Base-by-base conservation (phyloP, 2,888 invertebrate genomes). In the Dynastes tityus region DNA sequence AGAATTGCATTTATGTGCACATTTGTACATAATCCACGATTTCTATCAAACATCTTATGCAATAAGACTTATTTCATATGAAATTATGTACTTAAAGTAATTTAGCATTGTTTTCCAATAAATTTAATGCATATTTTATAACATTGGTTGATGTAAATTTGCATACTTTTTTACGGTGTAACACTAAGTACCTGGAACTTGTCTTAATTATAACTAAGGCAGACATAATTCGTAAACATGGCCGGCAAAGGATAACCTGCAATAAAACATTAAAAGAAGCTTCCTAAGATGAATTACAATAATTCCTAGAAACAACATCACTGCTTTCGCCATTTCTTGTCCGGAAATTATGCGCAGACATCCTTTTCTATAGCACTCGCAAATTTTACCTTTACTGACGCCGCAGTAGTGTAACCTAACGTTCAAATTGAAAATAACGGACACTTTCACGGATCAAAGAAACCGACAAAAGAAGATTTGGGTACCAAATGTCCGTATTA, bases 361-460 rank as follows among this genome's bases (percentile, higher is more conserved):
- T 55, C 55, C 53, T 13, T 22, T 55, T 55, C 16, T 55, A 0
- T 16, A 55, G n/a, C n/a, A 55, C 5, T 55, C 5, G 16, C 55
- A 22, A 55, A 55, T 22, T 53, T 53, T 53, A n/a, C 16, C 53
- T 11, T n/a, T 9, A 51, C 51, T 3, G 53, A n/a, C 16, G n/a
- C 16, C 55, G 9, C 22, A 22, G 22, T 22, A 22, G 22, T 22
- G 6, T 16, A 8, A 4, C 22, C 1, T 27, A 55, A 5, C 22
- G 55, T 55, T 55, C 27, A 55, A 22, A 55, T 55, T 55, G 55
- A 22, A 22, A 55, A 55, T 55, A 55, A 55, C 55, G 55, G 53
- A 53, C 16, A 16, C 53, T 13, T 53, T 53, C 5, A 53, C 13
- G 13, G 55, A 55, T 55, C 55, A 22, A 22, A 16, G 22, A 27